Evolutionary conservation across 2,113 vertebrate species (phyloP), one percentile per base, ranked within the genome.

Genomic region (Cepphus grylle): DNA sequence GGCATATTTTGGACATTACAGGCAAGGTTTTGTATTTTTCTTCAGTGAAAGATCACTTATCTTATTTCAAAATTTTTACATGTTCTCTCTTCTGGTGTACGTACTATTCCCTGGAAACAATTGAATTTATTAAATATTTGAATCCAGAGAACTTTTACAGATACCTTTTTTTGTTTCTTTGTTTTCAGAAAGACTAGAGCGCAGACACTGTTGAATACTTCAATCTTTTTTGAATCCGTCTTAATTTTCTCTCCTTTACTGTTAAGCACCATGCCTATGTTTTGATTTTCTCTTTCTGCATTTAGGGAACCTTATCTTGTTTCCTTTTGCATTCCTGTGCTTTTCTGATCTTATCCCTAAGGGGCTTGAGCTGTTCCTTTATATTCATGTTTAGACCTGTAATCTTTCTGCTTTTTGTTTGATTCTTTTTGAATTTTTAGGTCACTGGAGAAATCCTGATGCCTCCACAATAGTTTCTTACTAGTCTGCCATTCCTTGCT

Each of bases 271-370:
- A 69, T 81, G 50, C 7, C 29, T 65, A 8, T 56, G 42, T 88
- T 94, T 80, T 90, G 71, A 73, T 90, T 94, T 94, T 88, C 32
- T 76, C 26, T 61, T 86, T 94, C 73, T 86, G 29, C 22, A 62
- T 90, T 94, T 92, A 84, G 12, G 55, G 55, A 96, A 80, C 63
- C 32, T 70, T 86, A 62, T 92, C 86, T 77, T 93, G 47, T 86
- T 86, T 90, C n/a, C 58, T 94, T 94, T 92, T 78, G 86, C 83
- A 22, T 74, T 58, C 15, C n/a, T 73, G 5, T 70, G 49, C 59
- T 86, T 96, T 95, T 97, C 85, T 94, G 94, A 91, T 95, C 50
- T 90, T 94, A 83, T 71, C 45, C 82, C 67, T 94, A n/a, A 83
- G 81, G 83, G 72, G 38, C 50, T 74, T 70, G 50, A 94, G 77